Percentiles rank a stretch among this genome's conserved stretches.
phyloP scores from a whole-genome alignment of 2,113 vertebrate genomes.

The Centropristis striata region DNA sequence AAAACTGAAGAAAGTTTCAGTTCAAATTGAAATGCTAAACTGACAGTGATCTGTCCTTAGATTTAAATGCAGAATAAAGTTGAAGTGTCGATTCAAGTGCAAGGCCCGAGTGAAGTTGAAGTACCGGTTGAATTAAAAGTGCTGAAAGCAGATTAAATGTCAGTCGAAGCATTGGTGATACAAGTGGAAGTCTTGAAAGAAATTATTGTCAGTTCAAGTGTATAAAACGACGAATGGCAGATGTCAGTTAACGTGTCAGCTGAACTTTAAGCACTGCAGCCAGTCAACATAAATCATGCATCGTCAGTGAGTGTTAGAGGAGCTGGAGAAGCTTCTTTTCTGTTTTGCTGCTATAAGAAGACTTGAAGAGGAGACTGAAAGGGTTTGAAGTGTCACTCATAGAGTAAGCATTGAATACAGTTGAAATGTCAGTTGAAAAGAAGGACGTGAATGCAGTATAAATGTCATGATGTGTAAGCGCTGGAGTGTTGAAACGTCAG shows the following conservation, averaged over 20 bases:
- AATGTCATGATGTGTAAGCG: conserved; percentile 2
- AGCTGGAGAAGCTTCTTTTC: conserved; percentile 1
- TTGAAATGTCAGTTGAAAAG: conserved; percentile 8
- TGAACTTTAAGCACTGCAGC: background rate
- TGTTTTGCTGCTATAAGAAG: background rate
- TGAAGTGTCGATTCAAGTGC: background rate
- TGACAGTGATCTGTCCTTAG: background rate
- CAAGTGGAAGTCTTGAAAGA: conserved; percentile 22
- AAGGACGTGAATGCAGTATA: background rate
- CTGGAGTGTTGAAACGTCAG: conserved; percentile 1
- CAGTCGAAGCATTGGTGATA: background rate
- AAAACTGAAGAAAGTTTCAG: background rate
- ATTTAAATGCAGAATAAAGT: background rate
- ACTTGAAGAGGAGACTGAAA: conserved; percentile 14
- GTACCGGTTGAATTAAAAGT: conserved; percentile 13
- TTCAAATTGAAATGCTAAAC: background rate
- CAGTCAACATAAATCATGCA: conserved; percentile 3
- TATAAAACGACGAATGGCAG: conserved; percentile 2
- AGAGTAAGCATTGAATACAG: conserved; percentile 4
- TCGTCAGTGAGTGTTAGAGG: background rate
- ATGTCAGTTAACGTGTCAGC: conserved; percentile 14
- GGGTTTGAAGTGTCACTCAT: conserved; percentile 32
- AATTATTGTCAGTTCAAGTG: background rate
- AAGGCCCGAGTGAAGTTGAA: background rate
- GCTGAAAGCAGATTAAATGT: conserved; percentile 3